Conservation (phyloP, 2,888 invertebrate species). For the Tachystola acroxantha region DNA sequence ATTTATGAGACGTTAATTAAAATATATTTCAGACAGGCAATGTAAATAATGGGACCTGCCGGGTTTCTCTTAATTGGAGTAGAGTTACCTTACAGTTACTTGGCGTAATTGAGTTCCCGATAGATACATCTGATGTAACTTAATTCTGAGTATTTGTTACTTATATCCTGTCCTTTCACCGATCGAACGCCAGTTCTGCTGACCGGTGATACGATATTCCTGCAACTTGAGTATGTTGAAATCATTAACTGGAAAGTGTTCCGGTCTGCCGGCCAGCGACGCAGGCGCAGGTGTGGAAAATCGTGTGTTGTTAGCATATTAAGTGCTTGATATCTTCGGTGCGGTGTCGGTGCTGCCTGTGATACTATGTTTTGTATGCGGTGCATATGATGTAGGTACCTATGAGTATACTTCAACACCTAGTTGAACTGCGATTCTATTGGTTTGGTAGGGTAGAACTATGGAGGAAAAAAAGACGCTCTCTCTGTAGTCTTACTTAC, state of each 20-base stretch:
- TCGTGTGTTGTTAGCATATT: constrained; percentile 22
- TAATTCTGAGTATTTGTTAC: constrained; percentile 26
- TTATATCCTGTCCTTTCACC: constrained; percentile 45
- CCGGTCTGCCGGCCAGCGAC: constrained; percentile 33
- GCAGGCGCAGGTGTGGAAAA: constrained; percentile 42
- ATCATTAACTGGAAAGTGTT: constrained; percentile 65
- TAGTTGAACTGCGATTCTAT: no score
- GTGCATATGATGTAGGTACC: not conserved
- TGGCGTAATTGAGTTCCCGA: no score
- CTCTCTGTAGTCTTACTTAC: no score
- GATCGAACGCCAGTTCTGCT: constrained; percentile 22
- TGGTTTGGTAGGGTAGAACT: no score
- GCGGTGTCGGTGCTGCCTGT: not conserved
- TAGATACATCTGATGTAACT: constrained; percentile 28
- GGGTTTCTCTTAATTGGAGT: no score
- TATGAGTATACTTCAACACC: no score
- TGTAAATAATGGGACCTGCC: no score
- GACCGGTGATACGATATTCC: constrained; percentile 47
- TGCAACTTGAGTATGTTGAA: constrained; percentile 53
- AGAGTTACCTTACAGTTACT: no score
- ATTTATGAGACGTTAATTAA: no score
- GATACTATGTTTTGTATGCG: constrained; percentile 13
- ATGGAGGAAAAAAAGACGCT: no score
- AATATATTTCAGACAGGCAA: no score
- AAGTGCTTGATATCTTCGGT: constrained; percentile 11